Evolutionary conservation across 2,888 invertebrate genomes (phyloP), one percentile per base, ranked within the genome.

Genomic region (Plusia festucae): DNA sequence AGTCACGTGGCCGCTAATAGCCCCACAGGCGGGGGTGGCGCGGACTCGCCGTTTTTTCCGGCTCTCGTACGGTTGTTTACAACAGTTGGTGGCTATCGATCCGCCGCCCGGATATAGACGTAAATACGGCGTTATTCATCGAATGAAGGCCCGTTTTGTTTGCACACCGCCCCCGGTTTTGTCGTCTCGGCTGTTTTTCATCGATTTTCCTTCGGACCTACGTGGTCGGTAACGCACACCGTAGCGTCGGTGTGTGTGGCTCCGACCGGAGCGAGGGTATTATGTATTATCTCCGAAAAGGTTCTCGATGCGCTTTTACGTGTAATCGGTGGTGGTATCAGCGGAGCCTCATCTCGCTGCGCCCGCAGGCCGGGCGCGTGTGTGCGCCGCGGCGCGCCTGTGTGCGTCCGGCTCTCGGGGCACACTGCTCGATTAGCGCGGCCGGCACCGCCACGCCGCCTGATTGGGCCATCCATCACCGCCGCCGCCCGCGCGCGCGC

Each of bases 401-500:
- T 90, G 92, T 90, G 92, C 86, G 90, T 87, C 87, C 85, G 87
- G 85, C 85, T 88, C 89, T 86, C 91, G 88, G 89, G 90, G 90
- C 93, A 89, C 91, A 91, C 87, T 90, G 92, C 91, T 92, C 93
- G 93, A 93, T 92, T 94, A 93, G 93, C 92, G 91, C 91, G 93
- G 90, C 91, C 88, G 90, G 90, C 87, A 89, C 92, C 91, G 91
- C 90, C 93, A 87, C 91, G 93, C 92, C 91, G 94, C 93, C 93
- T 92, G 93, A 94, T 94, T 94, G 92, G 95, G 94, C 95, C 95
- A 96, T 96, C 95, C 95, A 95, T 95, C 95, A 94, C 90, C 81
- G 79, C 82, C 82, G 79, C 84, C 85, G 83, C 88, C 89, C 88
- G 88, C 87, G 88, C 83, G 82, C 85, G 77, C 88, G 84, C 89